Conservation (phyloP, 2,797 vertebrate genomes). For the Amblyraja radiata region DNA sequence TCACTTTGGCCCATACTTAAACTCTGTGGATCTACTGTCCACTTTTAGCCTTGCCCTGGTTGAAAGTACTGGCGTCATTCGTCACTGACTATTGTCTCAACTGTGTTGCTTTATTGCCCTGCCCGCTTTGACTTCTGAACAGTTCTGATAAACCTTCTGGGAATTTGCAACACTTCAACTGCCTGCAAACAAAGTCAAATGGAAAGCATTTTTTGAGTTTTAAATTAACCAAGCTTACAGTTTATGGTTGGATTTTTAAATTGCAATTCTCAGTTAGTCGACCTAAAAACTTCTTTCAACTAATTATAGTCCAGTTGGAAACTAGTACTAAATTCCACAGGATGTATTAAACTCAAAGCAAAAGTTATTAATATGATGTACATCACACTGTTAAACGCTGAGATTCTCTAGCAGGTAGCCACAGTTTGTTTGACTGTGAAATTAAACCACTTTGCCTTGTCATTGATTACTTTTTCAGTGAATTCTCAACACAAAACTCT, state of each 20-base stretch:
- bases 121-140: neutral
- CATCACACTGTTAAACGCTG: no score
- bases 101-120: neutral
- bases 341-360: neutral
- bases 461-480: neutral
- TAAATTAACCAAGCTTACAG: neutral
- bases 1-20: neutral
- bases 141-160: neutral
- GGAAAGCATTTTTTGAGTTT: neutral
- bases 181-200: neutral
- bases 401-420: neutral
- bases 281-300: neutral
- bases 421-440: neutral
- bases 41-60: neutral
- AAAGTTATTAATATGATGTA: neutral
- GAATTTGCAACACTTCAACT: neutral
- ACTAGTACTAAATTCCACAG: no score
- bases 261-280: neutral
- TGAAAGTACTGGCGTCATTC: neutral
- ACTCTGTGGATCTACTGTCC: neutral
- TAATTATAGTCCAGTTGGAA: neutral
- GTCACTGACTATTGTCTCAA: neutral
- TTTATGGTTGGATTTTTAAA: neutral
- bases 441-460: neutral
- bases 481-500: conserved; percentile 6